phyloP scores from a whole-genome alignment of 1,140 invertebrate genomes.

The Drosophila kikkawai region DNA sequence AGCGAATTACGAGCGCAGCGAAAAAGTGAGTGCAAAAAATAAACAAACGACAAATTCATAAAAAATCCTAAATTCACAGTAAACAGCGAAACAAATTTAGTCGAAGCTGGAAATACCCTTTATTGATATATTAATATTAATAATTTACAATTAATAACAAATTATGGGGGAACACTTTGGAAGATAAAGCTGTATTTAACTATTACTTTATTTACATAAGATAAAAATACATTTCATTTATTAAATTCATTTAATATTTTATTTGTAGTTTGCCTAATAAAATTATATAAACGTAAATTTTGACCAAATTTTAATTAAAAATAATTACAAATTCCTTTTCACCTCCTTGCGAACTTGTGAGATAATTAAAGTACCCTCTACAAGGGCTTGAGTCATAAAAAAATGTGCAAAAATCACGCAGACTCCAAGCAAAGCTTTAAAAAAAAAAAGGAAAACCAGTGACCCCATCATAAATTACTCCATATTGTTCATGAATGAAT shows the following conservation, averaged over 20 bases:
- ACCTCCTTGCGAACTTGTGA: neutral
- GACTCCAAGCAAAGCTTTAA: constrained; percentile 2
- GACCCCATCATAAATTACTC: constrained; percentile 56
- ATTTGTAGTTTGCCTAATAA: too few species aligned
- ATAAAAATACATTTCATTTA: too few species aligned
- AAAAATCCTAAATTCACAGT: neutral
- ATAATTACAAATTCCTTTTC: neutral
- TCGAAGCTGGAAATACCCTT: neutral
- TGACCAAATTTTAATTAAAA: neutral
- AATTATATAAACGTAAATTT: neutral
- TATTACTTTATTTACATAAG: too few species aligned
- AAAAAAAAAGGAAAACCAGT: constrained; percentile 10
- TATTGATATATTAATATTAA: too few species aligned
- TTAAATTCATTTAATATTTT: too few species aligned
- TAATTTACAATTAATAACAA: too few species aligned
- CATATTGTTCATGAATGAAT: constrained; percentile 58
- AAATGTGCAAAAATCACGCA: constrained; percentile 2
- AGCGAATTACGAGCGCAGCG: constrained; percentile 82
- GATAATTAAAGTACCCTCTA: neutral
- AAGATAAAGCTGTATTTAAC: too few species aligned
- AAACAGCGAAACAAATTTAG: neutral
- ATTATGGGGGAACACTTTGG: too few species aligned
- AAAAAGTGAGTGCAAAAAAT: constrained; percentile 79
- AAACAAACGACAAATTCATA: constrained; percentile 17
- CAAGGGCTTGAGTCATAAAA: neutral